Percentiles rank a stretch among this genome's conserved stretches.
phyloP scores from a whole-genome alignment of 2,888 invertebrate species.

The Patella pellucida region DNA sequence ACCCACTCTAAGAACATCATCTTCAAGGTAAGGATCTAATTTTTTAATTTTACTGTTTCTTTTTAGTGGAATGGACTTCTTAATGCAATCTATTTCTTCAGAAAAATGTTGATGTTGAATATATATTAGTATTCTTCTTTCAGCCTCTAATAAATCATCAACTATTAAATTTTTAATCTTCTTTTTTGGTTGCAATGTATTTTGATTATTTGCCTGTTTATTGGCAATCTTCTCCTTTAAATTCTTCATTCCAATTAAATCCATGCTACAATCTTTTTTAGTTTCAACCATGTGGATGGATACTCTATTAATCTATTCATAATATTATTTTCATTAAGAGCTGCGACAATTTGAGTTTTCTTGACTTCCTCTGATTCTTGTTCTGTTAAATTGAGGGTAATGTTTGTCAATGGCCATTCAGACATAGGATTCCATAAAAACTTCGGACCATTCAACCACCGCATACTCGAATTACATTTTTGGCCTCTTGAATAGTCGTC shows the following conservation, averaged over 20 bases:
- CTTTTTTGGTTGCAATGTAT: neutral
- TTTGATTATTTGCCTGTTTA: neutral
- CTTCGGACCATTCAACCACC: slow-evolving; percentile 12
- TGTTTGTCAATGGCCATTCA: slow-evolving; percentile 4
- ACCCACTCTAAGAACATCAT: slow-evolving; percentile 10
- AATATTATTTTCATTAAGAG: neutral
- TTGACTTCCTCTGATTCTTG: slow-evolving; percentile 14
- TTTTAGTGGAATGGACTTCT: neutral
- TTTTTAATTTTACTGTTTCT: slow-evolving; percentile 9
- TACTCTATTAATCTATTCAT: neutral
- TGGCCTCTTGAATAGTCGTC: slow-evolving; percentile 3
- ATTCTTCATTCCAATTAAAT: neutral
- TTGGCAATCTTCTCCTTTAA: neutral
- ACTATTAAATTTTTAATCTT: neutral
- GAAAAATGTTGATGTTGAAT: slow-evolving; percentile 4
- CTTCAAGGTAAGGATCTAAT: slow-evolving; percentile 5
- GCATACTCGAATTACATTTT: neutral
- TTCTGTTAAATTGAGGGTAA: neutral
- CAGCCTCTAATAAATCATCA: neutral
- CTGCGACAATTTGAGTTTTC: neutral
- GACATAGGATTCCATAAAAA: slow-evolving; percentile 5
- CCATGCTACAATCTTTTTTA: slow-evolving; percentile 4
- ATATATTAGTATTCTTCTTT: slow-evolving; percentile 4
- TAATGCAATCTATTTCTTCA: neutral
- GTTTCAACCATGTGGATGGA: neutral